Evolutionary conservation across 2,113 vertebrate genomes (phyloP).

Genomic region (Halcyon senegalensis): DNA sequence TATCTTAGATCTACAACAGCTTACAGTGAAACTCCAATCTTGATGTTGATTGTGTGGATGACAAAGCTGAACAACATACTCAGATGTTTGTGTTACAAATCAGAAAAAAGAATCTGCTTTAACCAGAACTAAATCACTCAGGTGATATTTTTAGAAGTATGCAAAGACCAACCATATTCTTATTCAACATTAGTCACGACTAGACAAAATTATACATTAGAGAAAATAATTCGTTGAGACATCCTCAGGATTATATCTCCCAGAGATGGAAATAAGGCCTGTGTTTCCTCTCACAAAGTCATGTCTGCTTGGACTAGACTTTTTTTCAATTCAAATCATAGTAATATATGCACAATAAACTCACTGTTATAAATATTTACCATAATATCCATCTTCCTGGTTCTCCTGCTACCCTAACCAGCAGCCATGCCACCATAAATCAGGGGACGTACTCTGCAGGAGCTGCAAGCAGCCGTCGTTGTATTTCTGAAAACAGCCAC

Average conservation of each 20-base stretch:
- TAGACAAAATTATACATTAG: not conserved
- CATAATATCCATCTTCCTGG: not conserved
- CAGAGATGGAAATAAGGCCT: not conserved
- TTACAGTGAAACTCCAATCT: conserved; percentile 1
- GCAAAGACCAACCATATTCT: not conserved
- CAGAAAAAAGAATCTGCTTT: not conserved
- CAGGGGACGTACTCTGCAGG: not conserved
- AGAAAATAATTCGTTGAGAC: not conserved
- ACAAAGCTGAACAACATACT: not conserved
- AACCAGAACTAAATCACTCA: not conserved
- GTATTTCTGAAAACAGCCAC: not conserved
- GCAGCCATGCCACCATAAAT: not conserved
- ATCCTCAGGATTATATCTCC: not conserved
- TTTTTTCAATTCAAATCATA: not conserved
- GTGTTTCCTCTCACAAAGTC: not conserved
- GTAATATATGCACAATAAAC: not conserved
- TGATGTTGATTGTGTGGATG: not conserved
- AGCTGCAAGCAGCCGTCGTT: not conserved
- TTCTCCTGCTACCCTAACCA: not conserved
- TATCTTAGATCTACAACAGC: not conserved
- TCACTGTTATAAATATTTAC: conserved; percentile 8
- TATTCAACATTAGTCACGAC: not conserved
- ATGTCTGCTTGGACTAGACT: not conserved
- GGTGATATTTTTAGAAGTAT: not conserved
- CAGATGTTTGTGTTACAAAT: not conserved